Percentiles rank a stretch among this genome's conserved stretches.
phyloP scores from a whole-genome alignment of 2,888 invertebrate species.

The Cremastinae sp. region DNA sequence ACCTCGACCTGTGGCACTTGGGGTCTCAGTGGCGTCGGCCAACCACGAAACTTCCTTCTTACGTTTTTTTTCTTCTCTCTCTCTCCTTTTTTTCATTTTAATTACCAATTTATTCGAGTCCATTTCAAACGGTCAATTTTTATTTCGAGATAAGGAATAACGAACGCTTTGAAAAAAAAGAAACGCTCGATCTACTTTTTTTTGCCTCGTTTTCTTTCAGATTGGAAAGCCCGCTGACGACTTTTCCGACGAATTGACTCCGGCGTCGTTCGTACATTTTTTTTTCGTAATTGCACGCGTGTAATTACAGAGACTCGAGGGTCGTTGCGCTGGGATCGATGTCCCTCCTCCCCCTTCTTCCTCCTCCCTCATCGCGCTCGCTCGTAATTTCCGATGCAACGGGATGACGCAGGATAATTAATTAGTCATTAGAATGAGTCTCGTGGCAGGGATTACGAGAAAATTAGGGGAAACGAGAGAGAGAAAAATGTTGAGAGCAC shows the following conservation, averaged over 20 bases:
- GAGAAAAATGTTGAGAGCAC: neutral
- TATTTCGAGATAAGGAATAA: neutral
- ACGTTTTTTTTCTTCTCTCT: neutral
- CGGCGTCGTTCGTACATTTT: neutral
- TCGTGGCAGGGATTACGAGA: neutral
- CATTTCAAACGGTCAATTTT: too few species aligned
- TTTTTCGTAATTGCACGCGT: neutral
- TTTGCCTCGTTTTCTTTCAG: too few species aligned
- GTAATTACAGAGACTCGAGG: constrained; percentile 39
- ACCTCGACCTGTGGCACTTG: constrained; percentile 62
- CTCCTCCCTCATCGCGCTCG: constrained; percentile 2
- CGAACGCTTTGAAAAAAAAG: too few species aligned
- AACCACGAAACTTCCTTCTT: constrained; percentile 36
- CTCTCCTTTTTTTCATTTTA: neutral
- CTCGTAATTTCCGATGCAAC: neutral
- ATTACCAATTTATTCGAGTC: neutral
- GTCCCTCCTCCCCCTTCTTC: neutral
- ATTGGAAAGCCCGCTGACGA: too few species aligned
- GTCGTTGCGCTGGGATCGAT: constrained; percentile 2
- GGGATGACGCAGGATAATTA: constrained; percentile 17
- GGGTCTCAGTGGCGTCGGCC: constrained; percentile 61
- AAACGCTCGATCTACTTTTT: too few species aligned
- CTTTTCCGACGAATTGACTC: too few species aligned
- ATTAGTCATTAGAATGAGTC: constrained; percentile 31
- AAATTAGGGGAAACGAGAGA: neutral